Percentiles rank a stretch among this genome's conserved stretches.
Evolutionary conservation across 2,888 invertebrate genomes (phyloP).

Genomic region (Acleris cristana): DNA sequence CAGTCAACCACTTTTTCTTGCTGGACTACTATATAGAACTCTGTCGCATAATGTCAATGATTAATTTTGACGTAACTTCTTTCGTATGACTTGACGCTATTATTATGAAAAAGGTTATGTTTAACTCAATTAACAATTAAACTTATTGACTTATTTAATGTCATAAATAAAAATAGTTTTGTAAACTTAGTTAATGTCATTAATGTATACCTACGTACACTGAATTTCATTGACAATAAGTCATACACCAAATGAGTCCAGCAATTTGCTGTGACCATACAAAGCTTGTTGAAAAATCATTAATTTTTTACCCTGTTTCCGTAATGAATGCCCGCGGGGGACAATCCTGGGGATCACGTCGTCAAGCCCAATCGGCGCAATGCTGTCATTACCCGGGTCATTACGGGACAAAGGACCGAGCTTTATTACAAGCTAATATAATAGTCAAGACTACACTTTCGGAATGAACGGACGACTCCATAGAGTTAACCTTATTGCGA

Average conservation of each 20-base stretch:
- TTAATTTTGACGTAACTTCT: too few species aligned
- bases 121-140: too few species aligned
- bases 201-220: background rate
- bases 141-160: too few species aligned
- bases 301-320: slow-evolving; percentile 53
- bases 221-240: slow-evolving; percentile 47
- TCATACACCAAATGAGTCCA: slow-evolving; percentile 52
- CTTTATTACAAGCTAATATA: slow-evolving; percentile 28
- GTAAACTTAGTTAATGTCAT: too few species aligned
- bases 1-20: too few species aligned
- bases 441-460: background rate
- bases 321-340: slow-evolving; percentile 59
- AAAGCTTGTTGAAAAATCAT: slow-evolving; percentile 49
- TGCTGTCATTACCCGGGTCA: slow-evolving; percentile 54
- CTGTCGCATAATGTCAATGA: too few species aligned
- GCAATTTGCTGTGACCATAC: slow-evolving; percentile 46
- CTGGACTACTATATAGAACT: too few species aligned
- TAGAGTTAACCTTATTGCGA: background rate
- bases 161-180: too few species aligned
- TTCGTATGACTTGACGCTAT: too few species aligned
- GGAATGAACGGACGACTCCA: background rate
- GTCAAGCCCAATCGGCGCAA: slow-evolving; percentile 44
- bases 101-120: too few species aligned
- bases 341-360: slow-evolving; percentile 44
- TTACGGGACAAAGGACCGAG: slow-evolving; percentile 42